Conservation (phyloP, 2,888 invertebrate species). For the Meiosimyza decipiens region DNA sequence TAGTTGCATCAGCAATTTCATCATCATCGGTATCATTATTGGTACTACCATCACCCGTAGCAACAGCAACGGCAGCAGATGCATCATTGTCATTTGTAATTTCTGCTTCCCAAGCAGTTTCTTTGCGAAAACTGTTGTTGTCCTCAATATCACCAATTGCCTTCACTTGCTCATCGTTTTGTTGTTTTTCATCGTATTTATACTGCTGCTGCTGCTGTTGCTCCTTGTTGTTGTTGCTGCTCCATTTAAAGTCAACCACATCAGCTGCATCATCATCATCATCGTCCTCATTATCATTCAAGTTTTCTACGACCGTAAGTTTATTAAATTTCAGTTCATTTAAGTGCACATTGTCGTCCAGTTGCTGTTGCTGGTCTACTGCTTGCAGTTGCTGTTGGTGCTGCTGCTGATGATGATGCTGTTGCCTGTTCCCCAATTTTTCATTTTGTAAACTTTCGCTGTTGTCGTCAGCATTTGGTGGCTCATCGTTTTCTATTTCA, state of each 20-base stretch:
- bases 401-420: conserved; percentile 38
- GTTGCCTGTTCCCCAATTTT: conserved; percentile 30
- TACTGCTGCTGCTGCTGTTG: conserved; percentile 22
- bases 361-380: conserved; percentile 43
- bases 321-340: conserved; percentile 61
- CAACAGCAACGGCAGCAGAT: conserved; percentile 35
- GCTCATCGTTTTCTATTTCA: conserved; percentile 45
- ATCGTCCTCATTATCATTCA: conserved; percentile 25
- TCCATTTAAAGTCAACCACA: conserved; percentile 12
- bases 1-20: conserved; percentile 1
- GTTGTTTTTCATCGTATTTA: conserved; percentile 20
- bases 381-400: too few species aligned
- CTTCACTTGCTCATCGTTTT: conserved; percentile 35
- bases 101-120: conserved; percentile 41
- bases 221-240: conserved; percentile 22
- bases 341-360: conserved; percentile 57
- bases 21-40: background rate
- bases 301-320: conserved; percentile 38
- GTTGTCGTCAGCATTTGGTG: conserved; percentile 34
- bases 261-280: conserved; percentile 2
- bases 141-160: conserved; percentile 56
- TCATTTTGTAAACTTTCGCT: conserved; percentile 15
- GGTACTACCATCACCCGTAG: background rate
- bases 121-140: conserved; percentile 50
- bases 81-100: conserved; percentile 53